These are phyloP conservation scores for Hyla sarda DNA, from an alignment of 2,113 vertebrate genomes.

Conservation along the genomic window DNA sequence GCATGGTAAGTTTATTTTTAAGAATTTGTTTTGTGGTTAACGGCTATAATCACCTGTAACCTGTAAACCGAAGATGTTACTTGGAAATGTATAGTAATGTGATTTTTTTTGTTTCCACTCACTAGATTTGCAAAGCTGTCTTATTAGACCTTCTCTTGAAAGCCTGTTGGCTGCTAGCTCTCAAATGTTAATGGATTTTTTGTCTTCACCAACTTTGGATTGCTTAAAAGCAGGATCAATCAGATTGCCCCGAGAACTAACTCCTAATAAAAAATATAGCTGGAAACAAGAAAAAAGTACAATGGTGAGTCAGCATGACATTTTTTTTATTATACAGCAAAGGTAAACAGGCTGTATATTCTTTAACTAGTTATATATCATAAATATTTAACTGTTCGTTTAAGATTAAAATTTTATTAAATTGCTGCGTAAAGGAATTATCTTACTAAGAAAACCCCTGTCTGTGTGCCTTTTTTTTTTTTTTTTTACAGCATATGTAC, in stretches of 20 bases:
- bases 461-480: too few relatives aligned
- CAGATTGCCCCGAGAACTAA: conserved; percentile 85
- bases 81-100: not conserved
- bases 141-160: conserved; percentile 81
- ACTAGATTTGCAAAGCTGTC: conserved; percentile 68
- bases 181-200: conserved; percentile 90
- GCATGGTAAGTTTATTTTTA: conserved; percentile 70
- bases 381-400: too few relatives aligned
- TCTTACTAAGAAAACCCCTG: too few relatives aligned
- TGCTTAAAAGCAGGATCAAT: conserved; percentile 80
- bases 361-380: not conserved
- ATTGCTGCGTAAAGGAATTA: too few relatives aligned
- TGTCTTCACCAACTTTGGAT: conserved; percentile 79
- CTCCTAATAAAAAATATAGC: conserved; percentile 95
- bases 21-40: not conserved
- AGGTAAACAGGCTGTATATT: not conserved
- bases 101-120: not conserved
- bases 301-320: conserved; percentile 74
- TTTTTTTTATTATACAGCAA: not conserved
- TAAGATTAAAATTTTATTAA: too few relatives aligned
- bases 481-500: too few relatives aligned
- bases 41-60: not conserved
- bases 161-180: conserved; percentile 89
- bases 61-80: not conserved
- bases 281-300: conserved; percentile 97